These are phyloP conservation scores for Thripadectes ignobilis DNA, from an alignment of 2,797 vertebrate genomes.

Conservation along the genomic window DNA sequence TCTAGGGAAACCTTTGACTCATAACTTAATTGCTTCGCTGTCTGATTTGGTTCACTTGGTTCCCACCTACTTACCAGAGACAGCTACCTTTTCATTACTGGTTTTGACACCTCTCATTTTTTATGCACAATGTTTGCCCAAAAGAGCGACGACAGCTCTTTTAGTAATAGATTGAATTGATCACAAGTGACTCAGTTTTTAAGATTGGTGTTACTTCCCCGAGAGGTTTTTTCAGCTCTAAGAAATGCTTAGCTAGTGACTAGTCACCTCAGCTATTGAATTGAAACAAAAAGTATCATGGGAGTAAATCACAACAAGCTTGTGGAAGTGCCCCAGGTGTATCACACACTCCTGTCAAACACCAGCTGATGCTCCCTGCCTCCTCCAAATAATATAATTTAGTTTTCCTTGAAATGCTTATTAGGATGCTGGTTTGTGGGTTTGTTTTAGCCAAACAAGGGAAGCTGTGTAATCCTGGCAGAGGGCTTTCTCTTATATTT, in stretches of 20 bases:
- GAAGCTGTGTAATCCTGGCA: neutral
- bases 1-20: conserved; percentile 1
- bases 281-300: neutral
- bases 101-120: neutral
- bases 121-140: neutral
- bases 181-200: neutral
- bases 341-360: neutral
- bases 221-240: neutral
- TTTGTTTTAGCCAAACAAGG: neutral
- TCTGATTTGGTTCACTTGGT: neutral
- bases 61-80: neutral
- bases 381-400: neutral
- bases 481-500: neutral
- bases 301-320: neutral
- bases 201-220: neutral
- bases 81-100: neutral
- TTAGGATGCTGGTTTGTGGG: neutral
- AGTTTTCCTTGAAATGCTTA: neutral
- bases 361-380: neutral
- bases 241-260: neutral
- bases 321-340: neutral
- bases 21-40: neutral
- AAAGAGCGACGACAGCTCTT: neutral
- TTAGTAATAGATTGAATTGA: neutral
- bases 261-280: neutral